Evolutionary conservation across 2,113 vertebrate genomes (phyloP), one percentile per base, ranked within the genome.

Genomic region (Corydoras sp.): DNA sequence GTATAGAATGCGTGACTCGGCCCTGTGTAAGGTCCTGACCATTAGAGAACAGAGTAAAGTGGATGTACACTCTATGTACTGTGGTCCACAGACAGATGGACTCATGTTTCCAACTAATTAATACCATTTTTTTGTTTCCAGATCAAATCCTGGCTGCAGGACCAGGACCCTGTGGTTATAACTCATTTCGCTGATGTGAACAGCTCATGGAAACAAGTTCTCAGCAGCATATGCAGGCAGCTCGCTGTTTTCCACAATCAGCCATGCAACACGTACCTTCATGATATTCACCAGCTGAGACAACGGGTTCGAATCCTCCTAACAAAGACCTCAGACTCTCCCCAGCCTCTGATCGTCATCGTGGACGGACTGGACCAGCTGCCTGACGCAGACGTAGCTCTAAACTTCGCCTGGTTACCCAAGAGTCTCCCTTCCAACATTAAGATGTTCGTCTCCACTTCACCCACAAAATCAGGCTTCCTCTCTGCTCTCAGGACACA

Each of bases 311-410:
- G 15, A n/a, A 79, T 69, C n/a, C 86, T 90, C 58, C 74, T 92
- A 62, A 71, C 58, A 3, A 5, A 10, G 31, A 72, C 82, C 9
- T 83, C 91, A 4, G 81, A 83, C 2, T 54, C 70, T 14, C 65
- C 75, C 70, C 79, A 69, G 30, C 88, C 85, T 59, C 68, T 92
- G 4, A 59, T 90, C 54, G 70, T 92, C 0, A 82, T 90, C 54
- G 69, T 92, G 3, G 87, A 86, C 69, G 89, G 85, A 3, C 69
- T 92, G 43, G 89, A 90, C 79, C 88, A 87, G 65, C 62, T 85
- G 1, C 58, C 77, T 55, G 69, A 75, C 13, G 62, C 62, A 24
- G 56, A 65, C 5, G 71, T 53, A 18, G 3, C 31, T 49, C 74
- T 80, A 12, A 73, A 85, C 48, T 69, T 87, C 14, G 67, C 76